These are phyloP conservation scores for Boleophthalmus pectinirostris DNA, from an alignment of 2,113 vertebrate species.

Conservation along the genomic window DNA sequence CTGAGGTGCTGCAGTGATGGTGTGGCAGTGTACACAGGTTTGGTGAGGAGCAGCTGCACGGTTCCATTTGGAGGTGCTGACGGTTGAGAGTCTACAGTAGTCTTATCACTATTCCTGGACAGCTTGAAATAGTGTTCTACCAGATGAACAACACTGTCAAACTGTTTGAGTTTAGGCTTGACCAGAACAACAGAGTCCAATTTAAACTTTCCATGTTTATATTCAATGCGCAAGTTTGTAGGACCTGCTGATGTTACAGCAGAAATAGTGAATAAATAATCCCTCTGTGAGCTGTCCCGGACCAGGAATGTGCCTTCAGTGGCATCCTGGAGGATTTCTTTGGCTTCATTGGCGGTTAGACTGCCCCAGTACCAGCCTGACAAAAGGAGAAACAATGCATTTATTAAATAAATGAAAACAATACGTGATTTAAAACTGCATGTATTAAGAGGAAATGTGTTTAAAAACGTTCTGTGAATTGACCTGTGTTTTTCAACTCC, in stretches of 20 bases:
- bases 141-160: slow-evolving; percentile 93
- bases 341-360: slow-evolving; percentile 92
- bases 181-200: slow-evolving; percentile 95
- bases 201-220: slow-evolving; percentile 92
- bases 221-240: slow-evolving; percentile 94
- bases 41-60: slow-evolving; percentile 93
- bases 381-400: slow-evolving; percentile 27
- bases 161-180: slow-evolving; percentile 90
- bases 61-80: slow-evolving; percentile 83
- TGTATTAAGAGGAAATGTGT: neutral
- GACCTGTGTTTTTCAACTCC: slow-evolving; percentile 81
- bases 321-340: slow-evolving; percentile 88
- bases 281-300: slow-evolving; percentile 91
- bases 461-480: neutral
- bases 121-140: slow-evolving; percentile 94
- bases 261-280: slow-evolving; percentile 94
- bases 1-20: slow-evolving; percentile 90
- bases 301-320: slow-evolving; percentile 93
- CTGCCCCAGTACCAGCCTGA: slow-evolving; percentile 97
- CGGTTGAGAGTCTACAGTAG: slow-evolving; percentile 50
- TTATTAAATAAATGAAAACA: neutral
- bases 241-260: slow-evolving; percentile 94
- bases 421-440: neutral
- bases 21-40: slow-evolving; percentile 83
- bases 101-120: slow-evolving; percentile 77